phyloP scores from a whole-genome alignment of 2,888 invertebrate species.

The Ichneumoninae sp. region DNA sequence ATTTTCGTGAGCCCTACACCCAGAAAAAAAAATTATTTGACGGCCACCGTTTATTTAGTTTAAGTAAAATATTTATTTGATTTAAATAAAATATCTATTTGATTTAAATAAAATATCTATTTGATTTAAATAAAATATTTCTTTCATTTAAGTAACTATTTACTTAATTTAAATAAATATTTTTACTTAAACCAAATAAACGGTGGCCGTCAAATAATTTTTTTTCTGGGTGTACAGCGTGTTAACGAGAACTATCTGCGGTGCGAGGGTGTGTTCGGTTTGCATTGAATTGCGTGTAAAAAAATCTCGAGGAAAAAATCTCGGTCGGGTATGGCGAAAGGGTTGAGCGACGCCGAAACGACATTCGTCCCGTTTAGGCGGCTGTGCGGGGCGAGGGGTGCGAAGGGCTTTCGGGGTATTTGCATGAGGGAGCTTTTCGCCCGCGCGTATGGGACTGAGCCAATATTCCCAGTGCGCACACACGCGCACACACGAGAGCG shows the following conservation, averaged over 20 bases:
- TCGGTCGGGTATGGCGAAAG: background rate
- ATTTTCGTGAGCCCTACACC: conserved; percentile 18
- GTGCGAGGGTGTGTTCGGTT: background rate
- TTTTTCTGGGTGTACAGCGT: conserved; percentile 9
- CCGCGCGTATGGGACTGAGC: conserved; percentile 61
- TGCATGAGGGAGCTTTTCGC: conserved; percentile 71
- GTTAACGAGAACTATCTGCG: conserved; percentile 40
- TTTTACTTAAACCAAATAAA: no score
- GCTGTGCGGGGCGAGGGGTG: conserved; percentile 43
- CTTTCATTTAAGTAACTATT: no score
- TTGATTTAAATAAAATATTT: no score
- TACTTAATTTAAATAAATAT: no score
- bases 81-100: no score
- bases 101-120: no score
- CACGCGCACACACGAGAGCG: conserved; percentile 60
- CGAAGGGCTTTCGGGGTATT: conserved; percentile 71
- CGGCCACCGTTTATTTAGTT: no score
- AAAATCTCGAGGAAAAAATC: background rate
- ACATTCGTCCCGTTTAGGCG: conserved; percentile 28
- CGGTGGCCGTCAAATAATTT: no score
- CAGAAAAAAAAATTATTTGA: no score
- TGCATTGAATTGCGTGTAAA: background rate
- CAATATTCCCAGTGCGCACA: conserved; percentile 69
- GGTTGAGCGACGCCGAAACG: background rate
- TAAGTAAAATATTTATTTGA: no score